Base-by-base conservation (phyloP, 2,888 invertebrate species). In the Cylindroiulus punctatus region DNA sequence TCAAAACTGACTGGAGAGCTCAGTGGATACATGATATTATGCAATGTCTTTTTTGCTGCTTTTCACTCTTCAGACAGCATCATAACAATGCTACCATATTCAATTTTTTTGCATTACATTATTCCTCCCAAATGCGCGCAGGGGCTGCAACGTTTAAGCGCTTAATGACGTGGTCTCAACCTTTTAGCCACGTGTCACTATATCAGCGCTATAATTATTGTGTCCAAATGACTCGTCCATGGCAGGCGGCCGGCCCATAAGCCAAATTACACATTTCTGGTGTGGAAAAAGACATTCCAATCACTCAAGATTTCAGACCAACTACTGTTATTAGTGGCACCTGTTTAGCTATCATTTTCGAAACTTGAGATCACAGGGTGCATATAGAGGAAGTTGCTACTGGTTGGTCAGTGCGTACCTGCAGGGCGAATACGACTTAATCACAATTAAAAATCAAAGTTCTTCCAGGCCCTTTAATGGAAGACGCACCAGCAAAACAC, bases 211-310 rank as follows among this genome's bases (percentile, higher is more conserved):
- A 76, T 76, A 76, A 76, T 76, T 76, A 76, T 76, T 30, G 76
- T 76, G 76, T 76, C 76, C 76, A 76, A 76, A 30, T 76, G 26
- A 26, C 76, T 76, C 76, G 4, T 14, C 30, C 76, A 30, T 76
- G 76, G 76, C 76, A 76, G 76, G 14, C 30, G 76, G 76, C 30
- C 76, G 30, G 76, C 76, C 76, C 76, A 76, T 76, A 76, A 1
- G 14, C 14, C 30, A 76, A 76, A 76, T 76, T 76, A 76, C 76
- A 76, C 14, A 76, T 76, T 76, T 76, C 76, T 76, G 76, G 76
- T 76, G 76, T 76, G 76, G 76, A 76, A 76, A 76, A 30, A 76
- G 76, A 76, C 76, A 76, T 76, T 76, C 30, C 76, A 76, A 76
- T 30, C 76, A 76, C 76, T 76, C 76, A 76, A 76, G 14, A 76